These are phyloP conservation scores for Aegotheles bennettii DNA, from an alignment of 2,113 vertebrate species.

Conservation along the genomic window DNA sequence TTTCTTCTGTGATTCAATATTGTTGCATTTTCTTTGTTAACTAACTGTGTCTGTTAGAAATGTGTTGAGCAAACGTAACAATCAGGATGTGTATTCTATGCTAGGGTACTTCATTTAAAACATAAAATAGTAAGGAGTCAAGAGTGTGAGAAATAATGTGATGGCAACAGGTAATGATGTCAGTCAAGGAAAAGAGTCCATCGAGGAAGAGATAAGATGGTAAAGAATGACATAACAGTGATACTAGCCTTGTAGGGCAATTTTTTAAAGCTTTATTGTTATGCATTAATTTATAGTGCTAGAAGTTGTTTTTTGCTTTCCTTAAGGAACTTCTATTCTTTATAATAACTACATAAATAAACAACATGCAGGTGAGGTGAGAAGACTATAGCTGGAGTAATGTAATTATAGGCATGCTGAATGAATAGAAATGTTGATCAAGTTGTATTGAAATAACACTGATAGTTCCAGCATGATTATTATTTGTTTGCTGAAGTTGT, in stretches of 20 bases:
- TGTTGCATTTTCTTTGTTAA: neutral
- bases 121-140: neutral
- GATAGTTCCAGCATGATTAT: neutral
- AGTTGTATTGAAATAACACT: neutral
- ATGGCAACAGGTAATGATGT: neutral
- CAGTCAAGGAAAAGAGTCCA: neutral
- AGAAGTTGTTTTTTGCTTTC: neutral
- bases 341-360: neutral
- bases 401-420: neutral
- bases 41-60: neutral
- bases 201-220: neutral
- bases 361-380: neutral
- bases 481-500: neutral
- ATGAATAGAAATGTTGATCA: neutral
- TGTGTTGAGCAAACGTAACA: neutral
- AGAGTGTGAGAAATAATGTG: neutral
- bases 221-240: neutral
- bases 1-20: neutral
- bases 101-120: neutral
- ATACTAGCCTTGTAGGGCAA: neutral
- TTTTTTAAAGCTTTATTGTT: neutral
- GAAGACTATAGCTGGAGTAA: neutral
- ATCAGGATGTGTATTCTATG: neutral
- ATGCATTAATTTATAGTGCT: neutral
- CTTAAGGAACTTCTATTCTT: neutral